A percentile compares a stretch with the other conserved stretches of the same genome.
phyloP scores from a whole-genome alignment of 2,888 invertebrate species.

The Papilio demoleus region DNA sequence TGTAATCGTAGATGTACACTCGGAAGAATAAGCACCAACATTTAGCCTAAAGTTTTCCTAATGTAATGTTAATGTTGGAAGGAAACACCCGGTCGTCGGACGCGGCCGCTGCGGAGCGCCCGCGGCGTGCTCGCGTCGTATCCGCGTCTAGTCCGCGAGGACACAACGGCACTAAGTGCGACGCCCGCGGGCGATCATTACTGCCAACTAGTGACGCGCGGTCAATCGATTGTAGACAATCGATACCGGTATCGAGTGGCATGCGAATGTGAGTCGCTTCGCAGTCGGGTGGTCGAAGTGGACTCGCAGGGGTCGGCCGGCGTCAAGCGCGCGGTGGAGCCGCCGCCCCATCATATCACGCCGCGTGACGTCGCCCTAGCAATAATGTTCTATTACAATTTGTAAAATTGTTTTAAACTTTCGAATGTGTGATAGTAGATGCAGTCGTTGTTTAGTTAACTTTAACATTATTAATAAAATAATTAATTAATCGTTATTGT shows the following conservation, averaged over 20 bases:
- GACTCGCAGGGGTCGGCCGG: conserved; percentile 19
- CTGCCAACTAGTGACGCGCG: conserved; percentile 30
- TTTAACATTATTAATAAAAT: conserved; percentile 69
- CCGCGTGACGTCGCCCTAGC: conserved; percentile 75
- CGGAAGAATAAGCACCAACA: conserved; percentile 75
- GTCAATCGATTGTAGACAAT: background rate
- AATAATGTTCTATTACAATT: conserved; percentile 82
- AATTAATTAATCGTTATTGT: conserved; percentile 80
- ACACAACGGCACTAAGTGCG: conserved; percentile 73
- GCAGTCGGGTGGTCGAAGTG: conserved; percentile 29
- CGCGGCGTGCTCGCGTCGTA: conserved; percentile 24
- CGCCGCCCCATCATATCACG: conserved; percentile 62
- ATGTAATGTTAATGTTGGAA: conserved; percentile 53
- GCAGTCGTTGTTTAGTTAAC: conserved; percentile 84
- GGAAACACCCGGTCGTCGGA: conserved; percentile 41
- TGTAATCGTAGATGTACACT: conserved; percentile 59
- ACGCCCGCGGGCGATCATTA: conserved; percentile 41
- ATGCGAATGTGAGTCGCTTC: conserved; percentile 33
- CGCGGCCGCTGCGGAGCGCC: conserved; percentile 41
- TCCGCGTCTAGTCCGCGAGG: conserved; percentile 46
- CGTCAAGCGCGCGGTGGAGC: conserved; percentile 28
- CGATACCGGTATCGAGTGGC: conserved; percentile 23
- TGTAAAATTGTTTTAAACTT: conserved; percentile 83
- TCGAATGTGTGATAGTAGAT: conserved; percentile 85
- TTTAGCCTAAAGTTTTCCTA: conserved; percentile 66